Evolutionary conservation across 2,888 invertebrate genomes (phyloP), one percentile per base, ranked within the genome.

Genomic region (Podabrus alpinus): DNA sequence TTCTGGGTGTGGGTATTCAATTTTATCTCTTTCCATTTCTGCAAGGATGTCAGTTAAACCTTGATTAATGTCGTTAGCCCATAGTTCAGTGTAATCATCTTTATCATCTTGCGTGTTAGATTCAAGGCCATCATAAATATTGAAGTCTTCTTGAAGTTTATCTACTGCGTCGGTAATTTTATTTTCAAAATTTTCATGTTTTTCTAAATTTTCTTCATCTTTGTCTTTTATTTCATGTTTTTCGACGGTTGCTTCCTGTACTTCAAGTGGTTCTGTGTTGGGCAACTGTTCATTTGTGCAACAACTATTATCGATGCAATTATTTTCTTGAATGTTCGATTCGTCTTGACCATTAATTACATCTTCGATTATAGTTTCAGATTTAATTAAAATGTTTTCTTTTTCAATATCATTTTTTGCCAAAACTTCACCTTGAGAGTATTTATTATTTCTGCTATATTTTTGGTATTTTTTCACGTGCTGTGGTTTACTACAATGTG

Each of bases 401-500:
- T 87, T 87, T 70, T 82, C 86, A 77, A 89, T 89, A 76, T 88
- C 88, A 69, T 87, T 81, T 73, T 90, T 90, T 17, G 85, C 83
- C 78, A 90, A 89, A 83, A 90, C 89, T 80, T 90, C 90, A 66
- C 90, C 88, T 81, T 92, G 92, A 78, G 93, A 90, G 81, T 92
- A 89, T 85, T 94, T 93, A 68, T 93, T 92, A 84, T 94, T 93
- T 84, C 94, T 94, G 82, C 94, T 93, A 85, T 93, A 92, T 72
- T 93, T 91, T 79, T 95, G 91, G 87, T 93, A 95, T 81, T 93
- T 90, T 84, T 93, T 92, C 72, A 95, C 90, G 86, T 95, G 95
- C 79, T 91, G 90, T 77, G 94, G 91, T 81, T 92, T 90, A 73
- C 93, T 91, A 85, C 95, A 95, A 89, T 95, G 95, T 66, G 83